phyloP scores from a whole-genome alignment of 2,113 vertebrate species.

The Thymallus thymallus region DNA sequence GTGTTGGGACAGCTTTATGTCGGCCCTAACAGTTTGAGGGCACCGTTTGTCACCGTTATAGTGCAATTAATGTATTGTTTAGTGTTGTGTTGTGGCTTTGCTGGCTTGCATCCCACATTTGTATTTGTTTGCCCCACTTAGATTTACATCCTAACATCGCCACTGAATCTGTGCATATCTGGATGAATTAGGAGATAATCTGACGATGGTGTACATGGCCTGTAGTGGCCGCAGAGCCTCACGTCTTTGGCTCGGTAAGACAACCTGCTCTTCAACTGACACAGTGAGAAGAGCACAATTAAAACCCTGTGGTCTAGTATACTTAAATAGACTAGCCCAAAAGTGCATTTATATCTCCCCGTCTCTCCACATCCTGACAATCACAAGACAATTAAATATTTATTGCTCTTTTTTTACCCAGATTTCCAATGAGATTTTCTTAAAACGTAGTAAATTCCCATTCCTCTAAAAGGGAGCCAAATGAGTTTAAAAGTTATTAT shows the following conservation, averaged over 20 bases:
- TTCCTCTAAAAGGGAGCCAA: constrained; percentile 37
- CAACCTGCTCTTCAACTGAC: no score
- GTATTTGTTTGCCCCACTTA: no score
- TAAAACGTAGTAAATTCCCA: constrained; percentile 17
- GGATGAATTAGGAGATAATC: background rate
- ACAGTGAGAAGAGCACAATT: no score
- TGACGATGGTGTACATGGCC: background rate
- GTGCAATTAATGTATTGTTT: no score
- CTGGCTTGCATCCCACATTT: no score
- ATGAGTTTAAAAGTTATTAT: constrained; percentile 28
- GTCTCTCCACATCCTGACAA: background rate
- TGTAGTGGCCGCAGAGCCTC: background rate
- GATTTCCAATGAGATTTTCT: constrained; percentile 11
- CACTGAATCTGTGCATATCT: background rate
- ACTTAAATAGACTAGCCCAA: background rate
- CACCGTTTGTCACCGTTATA: no score
- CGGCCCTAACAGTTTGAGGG: no score
- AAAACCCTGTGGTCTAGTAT: background rate
- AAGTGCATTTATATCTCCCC: background rate
- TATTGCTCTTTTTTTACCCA: constrained; percentile 8
- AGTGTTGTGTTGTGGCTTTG: no score
- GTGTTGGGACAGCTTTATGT: no score
- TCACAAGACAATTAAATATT: constrained; percentile 6
- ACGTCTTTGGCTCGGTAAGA: background rate
- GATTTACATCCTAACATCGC: no score